phyloP scores from a whole-genome alignment of 1,140 invertebrate species.

The Sarcophaga bullata region DNA sequence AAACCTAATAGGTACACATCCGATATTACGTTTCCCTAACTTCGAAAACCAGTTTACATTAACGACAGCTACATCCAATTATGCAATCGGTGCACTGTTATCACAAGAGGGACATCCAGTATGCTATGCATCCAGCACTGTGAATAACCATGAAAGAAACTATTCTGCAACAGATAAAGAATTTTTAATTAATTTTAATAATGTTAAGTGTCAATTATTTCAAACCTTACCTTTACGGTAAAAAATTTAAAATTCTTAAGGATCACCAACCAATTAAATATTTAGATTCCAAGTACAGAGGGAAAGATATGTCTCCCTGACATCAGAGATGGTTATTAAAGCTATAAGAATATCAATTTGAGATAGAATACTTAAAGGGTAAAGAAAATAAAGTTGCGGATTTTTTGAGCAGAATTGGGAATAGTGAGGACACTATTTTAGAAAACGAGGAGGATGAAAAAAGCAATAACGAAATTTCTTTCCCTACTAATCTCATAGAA shows the following conservation, averaged over 20 bases:
- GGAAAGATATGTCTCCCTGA: constrained; percentile 65
- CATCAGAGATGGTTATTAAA: constrained; percentile 66
- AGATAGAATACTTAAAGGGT: constrained; percentile 65
- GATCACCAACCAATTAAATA: constrained; percentile 62
- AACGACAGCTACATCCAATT: constrained; percentile 45
- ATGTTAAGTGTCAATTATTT: no score
- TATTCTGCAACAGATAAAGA: not conserved
- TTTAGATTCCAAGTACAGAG: constrained; percentile 57
- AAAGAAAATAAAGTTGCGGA: constrained; percentile 60
- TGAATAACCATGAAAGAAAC: constrained; percentile 53
- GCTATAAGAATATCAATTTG: constrained; percentile 66
- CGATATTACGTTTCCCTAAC: not conserved
- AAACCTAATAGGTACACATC: not conserved
- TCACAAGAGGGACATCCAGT: constrained; percentile 3
- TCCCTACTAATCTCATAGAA: not conserved
- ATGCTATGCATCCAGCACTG: constrained; percentile 60
- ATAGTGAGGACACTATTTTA: constrained; percentile 10
- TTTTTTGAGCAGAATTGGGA: constrained; percentile 18
- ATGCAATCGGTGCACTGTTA: constrained; percentile 55
- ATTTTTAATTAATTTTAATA: no score
- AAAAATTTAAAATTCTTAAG: no score
- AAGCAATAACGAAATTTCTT: not conserved
- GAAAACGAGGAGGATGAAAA: not conserved
- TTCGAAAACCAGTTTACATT: constrained; percentile 47
- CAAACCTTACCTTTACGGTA: no score